Conservation (phyloP, 1,140 invertebrate genomes). For the Ips nitidus region DNA sequence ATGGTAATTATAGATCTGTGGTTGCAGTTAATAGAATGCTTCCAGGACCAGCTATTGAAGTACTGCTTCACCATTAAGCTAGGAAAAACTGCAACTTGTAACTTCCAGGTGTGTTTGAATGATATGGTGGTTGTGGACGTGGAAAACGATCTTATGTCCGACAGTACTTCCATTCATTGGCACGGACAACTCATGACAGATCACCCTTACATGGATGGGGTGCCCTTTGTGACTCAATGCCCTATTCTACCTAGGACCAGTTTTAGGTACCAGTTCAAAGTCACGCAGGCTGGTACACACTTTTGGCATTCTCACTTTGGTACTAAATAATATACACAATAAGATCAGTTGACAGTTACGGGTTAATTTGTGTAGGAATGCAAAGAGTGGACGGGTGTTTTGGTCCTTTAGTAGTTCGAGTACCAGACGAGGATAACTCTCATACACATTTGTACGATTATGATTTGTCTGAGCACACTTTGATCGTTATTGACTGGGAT, state of each 20-base stretch:
- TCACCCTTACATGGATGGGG: constrained; percentile 87
- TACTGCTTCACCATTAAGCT: constrained; percentile 44
- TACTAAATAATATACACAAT: constrained; percentile 38
- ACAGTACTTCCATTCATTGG: constrained; percentile 87
- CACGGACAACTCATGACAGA: constrained; percentile 79
- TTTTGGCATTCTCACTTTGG: constrained; percentile 90
- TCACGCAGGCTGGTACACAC: constrained; percentile 77
- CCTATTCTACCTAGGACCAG: constrained; percentile 81
- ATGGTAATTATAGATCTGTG: constrained; percentile 73
- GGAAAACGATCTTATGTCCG: constrained; percentile 75
- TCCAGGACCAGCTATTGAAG: constrained; percentile 83
- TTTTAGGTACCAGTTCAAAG: constrained; percentile 79
- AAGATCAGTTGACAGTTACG: not conserved
- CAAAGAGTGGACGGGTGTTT: constrained; percentile 81
- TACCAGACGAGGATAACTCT: constrained; percentile 59
- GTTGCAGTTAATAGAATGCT: constrained; percentile 82
- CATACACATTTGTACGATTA: constrained; percentile 67
- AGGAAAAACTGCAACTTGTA: not conserved
- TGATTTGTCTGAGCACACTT: constrained; percentile 69
- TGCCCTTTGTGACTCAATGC: constrained; percentile 87
- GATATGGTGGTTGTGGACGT: constrained; percentile 71
- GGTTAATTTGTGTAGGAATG: constrained; percentile 57
- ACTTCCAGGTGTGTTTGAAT: constrained; percentile 46
- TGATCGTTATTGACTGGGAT: constrained; percentile 81
- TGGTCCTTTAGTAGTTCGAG: constrained; percentile 72